Conservation (phyloP, 1,140 invertebrate species). For the Pseudomyrmex flavicornis region DNA sequence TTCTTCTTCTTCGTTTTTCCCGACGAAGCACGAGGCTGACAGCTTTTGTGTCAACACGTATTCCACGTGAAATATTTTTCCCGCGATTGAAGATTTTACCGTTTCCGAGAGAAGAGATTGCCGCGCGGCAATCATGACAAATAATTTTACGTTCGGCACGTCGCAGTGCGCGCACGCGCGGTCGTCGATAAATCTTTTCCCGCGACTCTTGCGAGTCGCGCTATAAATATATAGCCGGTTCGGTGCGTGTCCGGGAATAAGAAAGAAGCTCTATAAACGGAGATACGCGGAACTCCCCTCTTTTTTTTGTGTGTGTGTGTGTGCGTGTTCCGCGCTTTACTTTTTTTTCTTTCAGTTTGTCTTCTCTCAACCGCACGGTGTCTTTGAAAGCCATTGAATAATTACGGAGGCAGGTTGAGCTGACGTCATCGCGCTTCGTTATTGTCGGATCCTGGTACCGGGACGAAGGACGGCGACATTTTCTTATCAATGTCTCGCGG, state of each 20-base stretch:
- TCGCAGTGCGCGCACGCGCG: slow-evolving; percentile 3
- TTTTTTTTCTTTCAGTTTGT: slow-evolving; percentile 17
- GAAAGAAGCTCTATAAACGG: slow-evolving; percentile 27
- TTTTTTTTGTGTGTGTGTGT: no score
- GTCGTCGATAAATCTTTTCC: slow-evolving; percentile 45
- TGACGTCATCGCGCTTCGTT: slow-evolving; percentile 52
- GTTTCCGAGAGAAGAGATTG: slow-evolving; percentile 8
- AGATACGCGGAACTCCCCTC: slow-evolving; percentile 46
- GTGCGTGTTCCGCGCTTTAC: background rate
- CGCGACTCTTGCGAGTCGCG: slow-evolving; percentile 14
- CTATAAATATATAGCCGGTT: slow-evolving; percentile 35
- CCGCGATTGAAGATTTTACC: slow-evolving; percentile 16
- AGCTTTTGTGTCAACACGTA: slow-evolving; percentile 29
- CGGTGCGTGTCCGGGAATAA: slow-evolving; percentile 33
- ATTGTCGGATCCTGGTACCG: slow-evolving; percentile 52
- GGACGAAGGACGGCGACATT: slow-evolving; percentile 46
- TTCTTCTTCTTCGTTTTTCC: background rate
- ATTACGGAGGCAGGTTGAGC: slow-evolving; percentile 41
- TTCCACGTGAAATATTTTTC: slow-evolving; percentile 5
- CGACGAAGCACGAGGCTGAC: background rate
- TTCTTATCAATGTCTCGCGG: slow-evolving; percentile 48
- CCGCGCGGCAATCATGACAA: slow-evolving; percentile 44
- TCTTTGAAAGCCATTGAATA: slow-evolving; percentile 34
- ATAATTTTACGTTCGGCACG: slow-evolving; percentile 36
- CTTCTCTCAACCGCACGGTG: background rate